Percentiles rank a stretch among this genome's conserved stretches.
These are phyloP conservation scores for Malurus splendens DNA, from an alignment of 2,797 vertebrate species.

Conservation along the genomic window DNA sequence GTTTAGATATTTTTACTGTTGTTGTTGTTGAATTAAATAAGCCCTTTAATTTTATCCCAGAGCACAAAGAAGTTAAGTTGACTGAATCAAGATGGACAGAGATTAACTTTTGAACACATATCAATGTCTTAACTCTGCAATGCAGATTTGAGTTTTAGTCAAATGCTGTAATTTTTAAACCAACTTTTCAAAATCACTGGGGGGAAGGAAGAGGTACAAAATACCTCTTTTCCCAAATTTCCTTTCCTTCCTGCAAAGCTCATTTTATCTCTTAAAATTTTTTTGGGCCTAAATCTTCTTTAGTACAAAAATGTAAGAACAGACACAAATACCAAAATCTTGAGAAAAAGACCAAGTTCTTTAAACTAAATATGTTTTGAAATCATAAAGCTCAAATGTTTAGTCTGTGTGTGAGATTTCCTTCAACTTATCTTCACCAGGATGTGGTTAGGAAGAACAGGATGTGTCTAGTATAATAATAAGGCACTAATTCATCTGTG, in stretches of 20 bases:
- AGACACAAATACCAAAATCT: background rate
- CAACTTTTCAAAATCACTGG: background rate
- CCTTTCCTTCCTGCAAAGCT: background rate
- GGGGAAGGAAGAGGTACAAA: rapidly evolving
- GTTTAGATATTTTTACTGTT: background rate
- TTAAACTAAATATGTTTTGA: background rate
- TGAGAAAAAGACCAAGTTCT: background rate
- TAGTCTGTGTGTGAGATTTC: background rate
- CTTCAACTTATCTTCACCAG: background rate
- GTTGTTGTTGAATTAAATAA: background rate
- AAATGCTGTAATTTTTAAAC: background rate
- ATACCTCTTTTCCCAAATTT: background rate
- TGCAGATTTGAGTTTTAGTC: background rate
- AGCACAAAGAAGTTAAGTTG: background rate
- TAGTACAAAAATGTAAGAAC: background rate
- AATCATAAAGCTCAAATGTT: background rate
- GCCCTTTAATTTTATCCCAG: background rate
- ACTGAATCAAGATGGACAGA: background rate
- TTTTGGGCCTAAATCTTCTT: background rate
- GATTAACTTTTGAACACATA: background rate
- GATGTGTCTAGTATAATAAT: background rate
- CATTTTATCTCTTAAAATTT: background rate
- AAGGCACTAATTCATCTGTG: background rate
- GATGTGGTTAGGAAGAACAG: background rate
- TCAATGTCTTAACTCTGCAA: background rate